Evolutionary conservation across 2,113 vertebrate genomes (phyloP).

Genomic region (Proterorhinus semilunaris): DNA sequence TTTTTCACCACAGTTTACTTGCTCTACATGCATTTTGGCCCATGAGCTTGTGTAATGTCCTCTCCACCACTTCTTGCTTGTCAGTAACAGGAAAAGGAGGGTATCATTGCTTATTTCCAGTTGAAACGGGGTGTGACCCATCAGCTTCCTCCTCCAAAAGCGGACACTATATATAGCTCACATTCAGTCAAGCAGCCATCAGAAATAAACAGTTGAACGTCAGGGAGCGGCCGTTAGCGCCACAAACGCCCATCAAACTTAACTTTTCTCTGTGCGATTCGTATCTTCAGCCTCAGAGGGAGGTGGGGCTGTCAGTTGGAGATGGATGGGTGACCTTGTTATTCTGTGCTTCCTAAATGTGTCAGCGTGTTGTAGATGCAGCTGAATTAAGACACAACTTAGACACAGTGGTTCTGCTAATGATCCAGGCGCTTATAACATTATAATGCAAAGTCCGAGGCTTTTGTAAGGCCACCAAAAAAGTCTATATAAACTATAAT

Average conservation of each 20-base stretch:
- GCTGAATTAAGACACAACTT: not conserved
- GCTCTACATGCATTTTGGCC: not conserved
- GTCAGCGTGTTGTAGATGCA: not conserved
- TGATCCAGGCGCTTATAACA: no score
- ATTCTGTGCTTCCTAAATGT: not conserved
- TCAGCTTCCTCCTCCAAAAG: constrained; percentile 58
- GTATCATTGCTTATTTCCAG: constrained; percentile 43
- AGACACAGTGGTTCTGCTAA: no score
- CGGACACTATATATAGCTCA: constrained; percentile 23
- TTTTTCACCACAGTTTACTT: no score
- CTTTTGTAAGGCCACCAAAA: no score
- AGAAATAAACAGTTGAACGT: not conserved
- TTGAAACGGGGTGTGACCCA: constrained; percentile 51
- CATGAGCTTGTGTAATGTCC: constrained; percentile 17
- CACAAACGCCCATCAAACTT: constrained; percentile 7
- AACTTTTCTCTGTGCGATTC: constrained; percentile 3
- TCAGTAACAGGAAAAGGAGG: constrained; percentile 61
- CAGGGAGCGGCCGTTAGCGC: not conserved
- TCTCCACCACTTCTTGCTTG: constrained; percentile 23
- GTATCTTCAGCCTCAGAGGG: constrained; percentile 10
- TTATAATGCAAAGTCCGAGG: no score
- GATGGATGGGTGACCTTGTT: constrained; percentile 35
- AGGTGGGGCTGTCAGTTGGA: constrained; percentile 19
- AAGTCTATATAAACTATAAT: no score
- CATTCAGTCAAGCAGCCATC: not conserved